Conservation (phyloP, 2,113 vertebrate species). For the Rhombomys opimus region DNA sequence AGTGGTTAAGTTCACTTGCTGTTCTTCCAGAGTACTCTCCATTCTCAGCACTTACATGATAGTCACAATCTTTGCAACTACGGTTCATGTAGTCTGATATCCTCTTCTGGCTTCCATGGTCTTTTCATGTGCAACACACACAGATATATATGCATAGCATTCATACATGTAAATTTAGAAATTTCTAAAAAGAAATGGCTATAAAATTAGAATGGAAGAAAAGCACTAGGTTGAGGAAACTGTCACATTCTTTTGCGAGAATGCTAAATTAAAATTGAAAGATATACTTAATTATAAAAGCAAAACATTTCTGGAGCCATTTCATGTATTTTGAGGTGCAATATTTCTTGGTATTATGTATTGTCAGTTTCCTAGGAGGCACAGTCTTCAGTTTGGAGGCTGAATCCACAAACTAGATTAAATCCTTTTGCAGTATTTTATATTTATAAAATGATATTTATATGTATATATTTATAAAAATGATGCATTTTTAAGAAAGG, state of each 20-base stretch:
- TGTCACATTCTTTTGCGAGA: conserved; percentile 50
- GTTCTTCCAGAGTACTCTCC: not conserved
- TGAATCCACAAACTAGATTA: not conserved
- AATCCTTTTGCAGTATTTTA: not conserved
- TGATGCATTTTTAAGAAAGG: not conserved
- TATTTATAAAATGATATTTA: not conserved
- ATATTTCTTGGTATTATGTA: conserved; percentile 35
- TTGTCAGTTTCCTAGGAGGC: not conserved
- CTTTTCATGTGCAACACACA: not conserved
- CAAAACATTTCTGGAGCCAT: not conserved
- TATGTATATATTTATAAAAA: not conserved
- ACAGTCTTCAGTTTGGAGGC: not conserved
- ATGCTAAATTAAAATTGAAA: conserved; percentile 17
- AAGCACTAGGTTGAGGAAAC: conserved; percentile 35
- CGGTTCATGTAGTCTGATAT: not conserved
- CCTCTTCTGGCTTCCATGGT: not conserved
- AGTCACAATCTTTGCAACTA: not conserved
- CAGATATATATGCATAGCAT: not conserved
- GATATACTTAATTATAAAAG: not conserved
- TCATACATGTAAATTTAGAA: not conserved
- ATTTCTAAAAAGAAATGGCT: not conserved
- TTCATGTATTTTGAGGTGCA: not conserved
- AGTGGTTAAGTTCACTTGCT: not conserved
- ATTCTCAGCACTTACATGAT: not conserved
- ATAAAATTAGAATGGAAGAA: conserved; percentile 1